Evolutionary conservation across 2,888 invertebrate species (phyloP).

Genomic region (Digitonthophagus gazella): DNA sequence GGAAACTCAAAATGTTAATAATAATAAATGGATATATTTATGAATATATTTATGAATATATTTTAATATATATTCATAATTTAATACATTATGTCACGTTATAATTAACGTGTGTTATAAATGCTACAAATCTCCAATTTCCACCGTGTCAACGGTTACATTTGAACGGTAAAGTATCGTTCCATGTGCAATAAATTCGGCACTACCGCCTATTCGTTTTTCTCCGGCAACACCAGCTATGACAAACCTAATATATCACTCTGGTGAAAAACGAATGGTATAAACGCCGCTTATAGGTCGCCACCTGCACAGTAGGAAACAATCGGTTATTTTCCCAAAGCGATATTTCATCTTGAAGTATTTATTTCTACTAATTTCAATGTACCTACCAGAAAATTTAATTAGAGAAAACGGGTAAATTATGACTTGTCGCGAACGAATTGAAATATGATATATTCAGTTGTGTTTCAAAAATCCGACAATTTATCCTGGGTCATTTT

Average conservation of each 20-base stretch:
- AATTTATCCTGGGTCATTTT: too few species aligned
- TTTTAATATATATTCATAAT: too few species aligned
- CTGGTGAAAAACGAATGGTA: background rate
- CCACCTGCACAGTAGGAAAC: background rate
- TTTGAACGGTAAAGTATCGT: background rate
- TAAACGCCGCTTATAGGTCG: background rate
- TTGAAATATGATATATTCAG: too few species aligned
- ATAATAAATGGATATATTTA: too few species aligned
- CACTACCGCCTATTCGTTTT: background rate
- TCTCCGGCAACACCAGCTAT: background rate
- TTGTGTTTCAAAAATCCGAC: too few species aligned
- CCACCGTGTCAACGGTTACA: background rate
- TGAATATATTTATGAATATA: too few species aligned
- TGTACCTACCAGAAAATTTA: background rate
- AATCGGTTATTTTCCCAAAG: background rate
- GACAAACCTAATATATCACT: background rate
- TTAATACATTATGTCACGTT: too few species aligned
- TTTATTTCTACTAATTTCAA: background rate
- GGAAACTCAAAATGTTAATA: background rate
- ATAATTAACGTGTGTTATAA: too few species aligned
- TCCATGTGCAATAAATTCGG: background rate
- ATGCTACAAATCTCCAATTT: background rate
- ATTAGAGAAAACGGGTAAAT: too few species aligned
- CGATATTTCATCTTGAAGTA: background rate
- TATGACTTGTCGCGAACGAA: too few species aligned